A percentile compares a stretch with the other conserved stretches of the same genome.
Conservation (phyloP, 2,888 invertebrate genomes). For the Opisthograptis luteolata region DNA sequence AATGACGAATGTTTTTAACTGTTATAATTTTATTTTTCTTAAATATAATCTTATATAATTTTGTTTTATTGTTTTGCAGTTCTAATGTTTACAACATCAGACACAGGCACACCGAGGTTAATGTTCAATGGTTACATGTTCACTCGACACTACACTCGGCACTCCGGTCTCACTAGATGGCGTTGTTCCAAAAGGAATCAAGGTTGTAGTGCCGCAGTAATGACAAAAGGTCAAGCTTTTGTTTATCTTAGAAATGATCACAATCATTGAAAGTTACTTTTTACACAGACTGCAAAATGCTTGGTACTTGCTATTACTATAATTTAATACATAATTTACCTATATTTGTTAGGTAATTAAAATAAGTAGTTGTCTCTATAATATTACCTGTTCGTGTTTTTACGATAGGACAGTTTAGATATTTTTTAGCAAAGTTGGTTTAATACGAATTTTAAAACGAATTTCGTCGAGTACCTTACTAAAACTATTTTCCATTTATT, state of each 20-base stretch:
- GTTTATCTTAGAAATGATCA: neutral
- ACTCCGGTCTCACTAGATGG: neutral
- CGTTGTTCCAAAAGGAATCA: neutral
- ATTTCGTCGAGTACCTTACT: too few relatives aligned
- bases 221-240: neutral
- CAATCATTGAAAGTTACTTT: neutral
- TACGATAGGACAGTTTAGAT: too few relatives aligned
- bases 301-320: too few relatives aligned
- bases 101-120: neutral
- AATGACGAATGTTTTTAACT: too few relatives aligned
- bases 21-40: neutral
- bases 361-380: too few relatives aligned
- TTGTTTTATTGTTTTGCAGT: neutral
- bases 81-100: neutral
- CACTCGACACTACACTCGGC: neutral
- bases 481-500: too few relatives aligned
- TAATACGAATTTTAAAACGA: too few relatives aligned
- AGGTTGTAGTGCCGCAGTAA: neutral
- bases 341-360: too few relatives aligned
- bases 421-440: too few relatives aligned
- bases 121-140: neutral
- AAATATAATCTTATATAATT: neutral
- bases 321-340: too few relatives aligned
- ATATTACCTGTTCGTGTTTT: too few relatives aligned
- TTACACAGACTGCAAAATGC: too few relatives aligned